These are phyloP conservation scores for Acrocera orbiculus DNA, from an alignment of 2,888 invertebrate genomes.

Conservation along the genomic window DNA sequence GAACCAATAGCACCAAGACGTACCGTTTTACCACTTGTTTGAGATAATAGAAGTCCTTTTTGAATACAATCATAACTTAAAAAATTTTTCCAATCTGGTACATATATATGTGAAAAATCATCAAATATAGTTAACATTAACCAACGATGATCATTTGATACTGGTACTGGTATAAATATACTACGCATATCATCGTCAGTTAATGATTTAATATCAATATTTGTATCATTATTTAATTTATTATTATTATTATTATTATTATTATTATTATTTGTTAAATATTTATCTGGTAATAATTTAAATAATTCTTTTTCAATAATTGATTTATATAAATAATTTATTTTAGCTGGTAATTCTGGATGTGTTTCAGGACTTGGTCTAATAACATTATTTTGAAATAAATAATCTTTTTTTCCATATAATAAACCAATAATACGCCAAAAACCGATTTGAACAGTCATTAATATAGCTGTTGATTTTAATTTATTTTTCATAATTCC, in stretches of 20 bases:
- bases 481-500: slow-evolving; percentile 15
- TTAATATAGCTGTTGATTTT: slow-evolving; percentile 20
- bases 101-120: slow-evolving; percentile 30
- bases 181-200: slow-evolving; percentile 18
- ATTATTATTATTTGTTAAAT: no score
- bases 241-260: no score
- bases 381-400: slow-evolving; percentile 19
- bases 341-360: slow-evolving; percentile 27
- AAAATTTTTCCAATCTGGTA: slow-evolving; percentile 25
- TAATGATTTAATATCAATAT: slow-evolving; percentile 7
- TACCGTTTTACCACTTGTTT: slow-evolving; percentile 19
- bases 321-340: slow-evolving; percentile 23
- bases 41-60: slow-evolving; percentile 18
- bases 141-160: slow-evolving; percentile 23
- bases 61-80: slow-evolving; percentile 25
- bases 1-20: slow-evolving; percentile 14
- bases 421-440: slow-evolving; percentile 19
- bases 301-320: slow-evolving; percentile 1
- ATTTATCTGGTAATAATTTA: not conserved
- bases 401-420: slow-evolving; percentile 18
- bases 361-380: slow-evolving; percentile 27
- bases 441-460: slow-evolving; percentile 11
- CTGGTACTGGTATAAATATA: slow-evolving; percentile 20
- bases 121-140: slow-evolving; percentile 23
- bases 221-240: no score